Conservation (phyloP, 2,113 vertebrate species). For the Setophaga kirtlandii region DNA sequence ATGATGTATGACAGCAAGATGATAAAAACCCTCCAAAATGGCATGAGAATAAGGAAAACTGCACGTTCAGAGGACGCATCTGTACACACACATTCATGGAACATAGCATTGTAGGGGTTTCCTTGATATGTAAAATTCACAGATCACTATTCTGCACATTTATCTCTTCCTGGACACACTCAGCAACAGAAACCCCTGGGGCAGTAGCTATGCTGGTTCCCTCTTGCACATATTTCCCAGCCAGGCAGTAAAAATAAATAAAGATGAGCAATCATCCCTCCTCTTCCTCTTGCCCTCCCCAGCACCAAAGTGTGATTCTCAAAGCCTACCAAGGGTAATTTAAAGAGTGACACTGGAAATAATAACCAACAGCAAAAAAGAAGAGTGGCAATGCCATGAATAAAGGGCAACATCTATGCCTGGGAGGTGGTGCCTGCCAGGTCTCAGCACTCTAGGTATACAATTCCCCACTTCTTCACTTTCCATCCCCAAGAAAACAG, state of each 20-base stretch:
- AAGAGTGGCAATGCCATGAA: neutral
- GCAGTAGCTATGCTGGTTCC: neutral
- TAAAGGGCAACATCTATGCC: neutral
- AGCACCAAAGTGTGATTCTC: neutral
- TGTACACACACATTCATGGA: neutral
- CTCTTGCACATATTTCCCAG: neutral
- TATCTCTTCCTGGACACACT: neutral
- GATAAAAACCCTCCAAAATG: neutral
- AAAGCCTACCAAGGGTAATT: neutral
- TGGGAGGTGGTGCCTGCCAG: neutral
- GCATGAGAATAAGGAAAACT: neutral
- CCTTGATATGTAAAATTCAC: neutral
- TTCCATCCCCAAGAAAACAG: neutral
- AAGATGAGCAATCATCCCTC: neutral
- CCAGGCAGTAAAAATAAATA: neutral
- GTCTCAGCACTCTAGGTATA: neutral
- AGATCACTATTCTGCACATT: accelerated
- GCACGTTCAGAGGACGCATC: neutral
- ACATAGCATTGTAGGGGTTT: accelerated
- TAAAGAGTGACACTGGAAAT: neutral
- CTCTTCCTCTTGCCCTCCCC: neutral
- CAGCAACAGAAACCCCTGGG: neutral
- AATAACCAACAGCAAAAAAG: neutral
- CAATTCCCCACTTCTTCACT: neutral
- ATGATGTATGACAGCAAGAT: neutral